Percentiles rank a stretch among this genome's conserved stretches.
Evolutionary conservation across 2,888 invertebrate genomes (phyloP).

Genomic region (Erpobdella octoculata): DNA sequence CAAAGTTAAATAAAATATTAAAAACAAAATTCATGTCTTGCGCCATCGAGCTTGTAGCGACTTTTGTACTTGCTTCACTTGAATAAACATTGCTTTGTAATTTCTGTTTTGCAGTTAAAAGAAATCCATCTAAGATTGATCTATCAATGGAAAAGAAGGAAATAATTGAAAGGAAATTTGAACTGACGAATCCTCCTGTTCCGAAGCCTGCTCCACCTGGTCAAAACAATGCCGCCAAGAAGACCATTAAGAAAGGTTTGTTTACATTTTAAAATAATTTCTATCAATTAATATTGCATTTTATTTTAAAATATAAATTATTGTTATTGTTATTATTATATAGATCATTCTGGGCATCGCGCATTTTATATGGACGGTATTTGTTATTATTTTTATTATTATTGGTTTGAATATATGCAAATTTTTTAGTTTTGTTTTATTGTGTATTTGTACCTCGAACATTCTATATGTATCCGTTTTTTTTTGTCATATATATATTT

Average conservation of each 20-base stretch:
- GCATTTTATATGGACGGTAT: background rate
- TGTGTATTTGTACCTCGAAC: no score
- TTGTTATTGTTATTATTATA: background rate
- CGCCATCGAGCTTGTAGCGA: no score
- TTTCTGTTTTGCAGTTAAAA: background rate
- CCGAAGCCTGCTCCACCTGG: background rate
- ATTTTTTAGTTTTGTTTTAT: no score
- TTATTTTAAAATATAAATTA: no score
- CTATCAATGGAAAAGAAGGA: background rate
- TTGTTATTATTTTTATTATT: background rate
- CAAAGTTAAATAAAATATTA: no score
- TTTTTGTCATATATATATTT: no score
- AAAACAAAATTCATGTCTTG: no score
- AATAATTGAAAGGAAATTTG: background rate
- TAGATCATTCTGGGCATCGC: background rate
- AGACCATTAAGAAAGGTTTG: conserved; percentile 13
- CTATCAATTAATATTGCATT: background rate
- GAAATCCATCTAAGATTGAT: background rate
- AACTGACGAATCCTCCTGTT: background rate
- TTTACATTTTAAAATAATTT: background rate
- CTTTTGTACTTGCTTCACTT: no score
- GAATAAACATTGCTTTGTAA: no score
- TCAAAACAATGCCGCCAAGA: conserved; percentile 10
- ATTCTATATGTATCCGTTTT: no score
- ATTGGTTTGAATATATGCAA: background rate